A percentile compares a stretch with the other conserved stretches of the same genome.
Evolutionary conservation across 2,797 vertebrate species (phyloP).

Genomic region (Erethizon dorsatum): DNA sequence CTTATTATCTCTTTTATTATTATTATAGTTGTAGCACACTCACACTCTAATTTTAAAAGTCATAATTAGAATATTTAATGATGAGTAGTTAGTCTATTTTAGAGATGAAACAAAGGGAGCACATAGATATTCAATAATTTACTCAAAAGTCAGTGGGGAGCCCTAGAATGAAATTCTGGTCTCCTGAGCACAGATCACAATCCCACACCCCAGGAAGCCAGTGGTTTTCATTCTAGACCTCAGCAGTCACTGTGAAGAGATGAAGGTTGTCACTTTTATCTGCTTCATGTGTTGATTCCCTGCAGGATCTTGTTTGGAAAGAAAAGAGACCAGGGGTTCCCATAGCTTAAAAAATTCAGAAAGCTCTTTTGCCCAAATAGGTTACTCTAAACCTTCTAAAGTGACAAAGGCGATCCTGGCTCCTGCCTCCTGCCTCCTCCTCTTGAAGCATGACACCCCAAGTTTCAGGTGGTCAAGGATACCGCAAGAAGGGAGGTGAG

Average conservation of each 20-base stretch:
- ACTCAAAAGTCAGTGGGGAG: slow-evolving; percentile 44
- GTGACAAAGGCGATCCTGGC: not conserved
- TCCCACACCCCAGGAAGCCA: not conserved
- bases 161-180: slow-evolving; percentile 36
- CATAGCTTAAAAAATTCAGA: not conserved
- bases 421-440: not conserved
- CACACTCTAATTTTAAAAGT: slow-evolving; percentile 21
- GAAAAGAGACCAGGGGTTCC: not conserved
- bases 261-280: not conserved
- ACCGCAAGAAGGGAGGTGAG: not conserved
- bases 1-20: not conserved
- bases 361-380: not conserved
- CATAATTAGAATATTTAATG: not conserved
- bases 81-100: slow-evolving; percentile 26
- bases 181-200: not conserved
- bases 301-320: slow-evolving; percentile 26
- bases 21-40: not conserved
- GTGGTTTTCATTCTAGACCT: slow-evolving; percentile 21
- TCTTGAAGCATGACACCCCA: not conserved
- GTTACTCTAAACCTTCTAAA: slow-evolving; percentile 32
- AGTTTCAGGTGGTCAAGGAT: not conserved
- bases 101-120: slow-evolving; percentile 51
- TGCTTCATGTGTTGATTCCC: not conserved
- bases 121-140: slow-evolving; percentile 18
- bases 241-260: not conserved